phyloP scores from a whole-genome alignment of 2,113 vertebrate species.

The Cheilinus undulatus region DNA sequence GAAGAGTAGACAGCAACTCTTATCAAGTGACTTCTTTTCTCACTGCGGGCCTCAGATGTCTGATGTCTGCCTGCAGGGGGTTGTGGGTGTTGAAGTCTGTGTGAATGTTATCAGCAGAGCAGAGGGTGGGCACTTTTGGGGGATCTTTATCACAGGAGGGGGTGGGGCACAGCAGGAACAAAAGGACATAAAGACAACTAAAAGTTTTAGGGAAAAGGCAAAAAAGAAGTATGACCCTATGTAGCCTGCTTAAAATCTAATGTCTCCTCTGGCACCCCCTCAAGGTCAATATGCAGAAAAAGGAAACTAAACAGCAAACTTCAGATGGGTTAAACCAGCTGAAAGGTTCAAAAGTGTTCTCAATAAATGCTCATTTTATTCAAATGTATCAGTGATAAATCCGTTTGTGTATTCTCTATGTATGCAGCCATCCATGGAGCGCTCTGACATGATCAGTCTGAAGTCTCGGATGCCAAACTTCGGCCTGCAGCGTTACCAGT shows the following conservation, averaged over 20 bases:
- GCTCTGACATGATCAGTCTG: constrained; percentile 96
- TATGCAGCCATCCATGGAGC: constrained; percentile 90
- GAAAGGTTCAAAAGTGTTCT: no score
- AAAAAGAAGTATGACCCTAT: no score
- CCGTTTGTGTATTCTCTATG: constrained; percentile 53
- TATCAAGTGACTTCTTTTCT: no score
- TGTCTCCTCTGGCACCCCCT: no score
- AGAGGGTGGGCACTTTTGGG: constrained; percentile 41
- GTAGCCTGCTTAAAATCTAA: no score
- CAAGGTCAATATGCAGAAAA: no score
- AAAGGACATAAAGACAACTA: no score
- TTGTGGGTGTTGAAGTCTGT: constrained; percentile 40
- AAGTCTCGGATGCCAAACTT: constrained; percentile 96
- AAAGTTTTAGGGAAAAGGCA: no score
- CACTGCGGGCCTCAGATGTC: background rate
- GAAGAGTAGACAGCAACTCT: no score
- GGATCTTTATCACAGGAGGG: constrained; percentile 6
- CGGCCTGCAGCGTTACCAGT: constrained; percentile 92
- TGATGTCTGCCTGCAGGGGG: constrained; percentile 44
- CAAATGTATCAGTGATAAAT: background rate
- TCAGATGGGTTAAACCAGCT: no score
- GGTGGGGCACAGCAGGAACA: background rate
- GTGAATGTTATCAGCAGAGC: constrained; percentile 39
- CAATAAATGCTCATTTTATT: no score
- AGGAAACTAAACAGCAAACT: no score